phyloP scores from a whole-genome alignment of 30 jellyfish, hydroid and myxozoan species.

The Pelagia noctiluca region DNA sequence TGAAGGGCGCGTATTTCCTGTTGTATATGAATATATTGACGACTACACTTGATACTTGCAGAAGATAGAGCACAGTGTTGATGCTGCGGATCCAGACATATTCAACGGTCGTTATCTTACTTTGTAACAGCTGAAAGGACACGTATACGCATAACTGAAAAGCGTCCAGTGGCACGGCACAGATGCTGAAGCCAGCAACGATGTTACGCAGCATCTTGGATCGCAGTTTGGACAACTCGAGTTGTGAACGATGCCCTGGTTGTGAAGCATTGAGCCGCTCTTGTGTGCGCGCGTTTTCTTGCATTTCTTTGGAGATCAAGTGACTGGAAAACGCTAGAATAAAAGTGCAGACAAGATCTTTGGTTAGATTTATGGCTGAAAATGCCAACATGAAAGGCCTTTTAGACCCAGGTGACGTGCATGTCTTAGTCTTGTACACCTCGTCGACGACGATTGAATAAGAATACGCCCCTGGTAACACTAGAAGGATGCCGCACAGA shows the following conservation, averaged over 20 bases:
- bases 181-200: constrained; percentile 55
- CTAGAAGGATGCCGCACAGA: constrained; percentile 35
- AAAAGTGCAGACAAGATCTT: constrained; percentile 17
- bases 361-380: neutral
- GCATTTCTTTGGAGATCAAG: constrained; percentile 44
- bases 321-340: constrained; percentile 18
- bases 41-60: constrained; percentile 68
- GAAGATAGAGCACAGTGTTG: constrained; percentile 63
- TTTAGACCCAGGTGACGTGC: constrained; percentile 34
- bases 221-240: constrained; percentile 3
- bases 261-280: constrained; percentile 20
- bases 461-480: constrained; percentile 59
- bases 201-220: constrained; percentile 42
- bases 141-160: constrained; percentile 66
- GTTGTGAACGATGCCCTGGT: neutral
- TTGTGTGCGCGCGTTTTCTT: neutral
- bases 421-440: constrained; percentile 42
- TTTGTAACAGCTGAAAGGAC: neutral
- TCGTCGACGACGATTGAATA: constrained; percentile 21
- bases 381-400: neutral
- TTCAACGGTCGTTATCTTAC: neutral
- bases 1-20: constrained; percentile 53
- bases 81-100: constrained; percentile 44
- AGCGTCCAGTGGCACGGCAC: constrained; percentile 80
- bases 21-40: constrained; percentile 75